Evolutionary conservation across 2,888 invertebrate species (phyloP), one percentile per base, ranked within the genome.

Genomic region (Amblyjoppa fuscipennis): DNA sequence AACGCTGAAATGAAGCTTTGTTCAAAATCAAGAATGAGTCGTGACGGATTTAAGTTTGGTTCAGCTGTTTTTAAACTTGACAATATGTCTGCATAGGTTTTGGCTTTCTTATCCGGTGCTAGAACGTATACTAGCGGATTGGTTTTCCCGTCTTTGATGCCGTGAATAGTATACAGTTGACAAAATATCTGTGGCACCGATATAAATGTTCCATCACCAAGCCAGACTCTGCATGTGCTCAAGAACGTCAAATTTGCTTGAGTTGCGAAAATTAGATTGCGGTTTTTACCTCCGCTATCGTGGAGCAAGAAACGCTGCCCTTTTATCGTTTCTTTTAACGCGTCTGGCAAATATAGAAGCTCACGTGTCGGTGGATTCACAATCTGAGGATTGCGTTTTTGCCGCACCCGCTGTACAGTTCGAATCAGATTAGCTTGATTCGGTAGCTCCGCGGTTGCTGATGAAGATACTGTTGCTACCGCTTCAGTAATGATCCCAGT

Each of bases 141-240:
- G 59, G 25, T 25, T 59, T 34, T 20, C 34, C 56, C 34, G 53
- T 25, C 41, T 41, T 59, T 31, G 7, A 51, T 16, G 7, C 71
- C 51, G 38, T 71, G 71, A 11, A 71, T 71, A 2, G 71, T 53
- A 11, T 73, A 73, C 28, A 53, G 20, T n/a, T 81, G 75, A 16
- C 61, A 76, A 68, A 76, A 81, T 25, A 81, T 70, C 45, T 16
- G n/a, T 31, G 81, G 70, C 16, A 75, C 81, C 25, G 76, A 70
- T 34, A 41, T 28, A 41, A 81, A 75, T 66, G 81, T 81, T 66
- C 74, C 75, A n/a, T 81, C 68, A 13, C 49, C 68, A 28, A 56
- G 59, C 81, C 59, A 75, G 53, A 69, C 49, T 34, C 38, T 45
- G 81, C 81, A 81, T 34, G 66, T 25, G 34, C 64, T 49, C 25